Evolutionary conservation across 2,888 invertebrate genomes (phyloP), one percentile per base, ranked within the genome.

Genomic region (Girardia tigrina): DNA sequence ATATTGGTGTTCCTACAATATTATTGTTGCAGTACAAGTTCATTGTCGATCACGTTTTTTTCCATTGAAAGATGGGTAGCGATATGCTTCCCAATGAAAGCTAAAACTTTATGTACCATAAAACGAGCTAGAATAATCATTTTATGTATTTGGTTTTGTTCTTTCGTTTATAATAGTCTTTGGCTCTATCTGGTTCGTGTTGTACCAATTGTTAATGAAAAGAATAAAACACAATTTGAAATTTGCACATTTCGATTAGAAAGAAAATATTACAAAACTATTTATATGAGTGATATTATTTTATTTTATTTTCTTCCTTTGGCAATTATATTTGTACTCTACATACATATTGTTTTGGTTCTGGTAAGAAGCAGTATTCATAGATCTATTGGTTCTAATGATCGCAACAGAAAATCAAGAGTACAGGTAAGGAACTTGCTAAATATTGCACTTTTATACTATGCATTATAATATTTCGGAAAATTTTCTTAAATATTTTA

Each of bases 11-110:
- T 87, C 80, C 82, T 86, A 0, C 88, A 88, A 79, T 87, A 88
- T 80, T 82, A 88, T 26, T 87, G 88, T 2, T 87, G 88, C 79
- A 88, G 88, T 81, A 86, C 87, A 0, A 87, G 87, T 0, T 86
- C 87, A 0, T 81, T 88, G 74, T 87, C 87, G 74, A 86, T 88
- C 76, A 87, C 88, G 2, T 88, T 88, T 12, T 88, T 88, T 81
- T 88, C 88, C 0, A 84, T 88, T 23, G 88, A 88, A 81, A 82
- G 88, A 70, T 88, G 88, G 81, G 87, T 88, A 71, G 88, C 88
- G 78, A 88, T 88, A 74, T 88, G 88, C 79, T 86, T 87, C 79
- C 88, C 88, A 0, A 86, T 88, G 84, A 83, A 78, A 28, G 83
- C 83, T 2, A 87, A 87, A 78, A 85, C 85, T 23, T 84, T 88